Evolutionary conservation across 37 sponge, comb jelly and placozoan genomes (phyloP).

Genomic region (Axinella damicornis): DNA sequence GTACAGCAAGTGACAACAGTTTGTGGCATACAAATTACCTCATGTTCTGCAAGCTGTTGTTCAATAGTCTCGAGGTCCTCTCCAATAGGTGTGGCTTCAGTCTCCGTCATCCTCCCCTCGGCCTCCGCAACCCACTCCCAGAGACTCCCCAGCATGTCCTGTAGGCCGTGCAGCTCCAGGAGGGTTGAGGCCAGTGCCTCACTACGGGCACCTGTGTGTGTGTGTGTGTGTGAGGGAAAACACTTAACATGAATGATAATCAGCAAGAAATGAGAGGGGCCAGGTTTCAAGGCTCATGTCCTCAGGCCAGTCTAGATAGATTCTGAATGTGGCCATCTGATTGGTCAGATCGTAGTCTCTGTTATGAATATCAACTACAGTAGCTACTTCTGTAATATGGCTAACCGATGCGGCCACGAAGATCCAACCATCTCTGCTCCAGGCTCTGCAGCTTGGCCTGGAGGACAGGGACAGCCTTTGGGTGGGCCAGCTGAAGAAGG

Average conservation of each 20-base stretch:
- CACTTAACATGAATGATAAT: too few relatives aligned
- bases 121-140: slow-evolving; percentile 85
- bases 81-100: slow-evolving; percentile 73
- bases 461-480: slow-evolving; percentile 64
- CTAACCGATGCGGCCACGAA: slow-evolving; percentile 50
- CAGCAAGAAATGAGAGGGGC: too few relatives aligned
- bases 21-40: too few relatives aligned
- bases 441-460: slow-evolving; percentile 72
- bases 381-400: neutral
- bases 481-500: slow-evolving; percentile 77
- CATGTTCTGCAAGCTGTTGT: slow-evolving; percentile 73
- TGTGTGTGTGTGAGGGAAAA: neutral
- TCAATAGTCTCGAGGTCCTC: slow-evolving; percentile 72
- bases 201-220: slow-evolving; percentile 34
- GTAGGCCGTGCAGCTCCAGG: slow-evolving; percentile 79
- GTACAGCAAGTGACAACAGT: too few relatives aligned
- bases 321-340: too few relatives aligned
- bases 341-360: too few relatives aligned
- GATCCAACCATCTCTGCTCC: slow-evolving; percentile 65
- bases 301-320: neutral
- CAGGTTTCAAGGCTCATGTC: too few relatives aligned
- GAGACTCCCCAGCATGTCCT: slow-evolving; percentile 83
- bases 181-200: slow-evolving; percentile 66
- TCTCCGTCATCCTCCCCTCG: slow-evolving; percentile 59
- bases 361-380: neutral